Percentiles rank a stretch among this genome's conserved stretches.
Conservation (phyloP, 2,113 vertebrate genomes). For the Odocoileus virginianus region DNA sequence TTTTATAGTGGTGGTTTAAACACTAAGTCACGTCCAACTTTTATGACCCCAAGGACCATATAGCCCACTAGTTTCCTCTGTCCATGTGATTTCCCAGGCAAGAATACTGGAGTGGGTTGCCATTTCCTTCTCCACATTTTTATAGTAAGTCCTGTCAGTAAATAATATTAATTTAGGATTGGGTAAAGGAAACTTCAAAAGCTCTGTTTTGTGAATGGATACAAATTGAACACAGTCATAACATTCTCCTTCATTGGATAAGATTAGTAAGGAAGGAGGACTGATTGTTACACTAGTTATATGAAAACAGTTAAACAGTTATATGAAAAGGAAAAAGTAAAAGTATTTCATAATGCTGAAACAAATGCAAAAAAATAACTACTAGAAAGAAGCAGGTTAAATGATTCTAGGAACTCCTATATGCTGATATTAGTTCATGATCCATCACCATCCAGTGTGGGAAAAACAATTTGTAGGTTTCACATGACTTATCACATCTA, state of each 20-base stretch:
- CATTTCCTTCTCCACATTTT: neutral
- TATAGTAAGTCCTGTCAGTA: neutral
- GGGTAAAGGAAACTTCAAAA: neutral
- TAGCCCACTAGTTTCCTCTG: neutral
- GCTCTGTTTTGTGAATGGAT: neutral
- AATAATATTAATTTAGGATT: neutral
- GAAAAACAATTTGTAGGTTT: neutral
- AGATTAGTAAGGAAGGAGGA: neutral
- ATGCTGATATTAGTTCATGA: neutral
- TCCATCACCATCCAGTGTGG: neutral
- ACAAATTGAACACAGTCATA: neutral
- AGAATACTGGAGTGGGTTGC: neutral
- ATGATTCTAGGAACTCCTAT: neutral
- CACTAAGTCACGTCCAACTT: fast-evolving
- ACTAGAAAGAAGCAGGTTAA: neutral
- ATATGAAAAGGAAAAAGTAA: neutral
- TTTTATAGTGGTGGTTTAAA: neutral
- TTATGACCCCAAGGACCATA: neutral
- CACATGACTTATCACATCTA: neutral
- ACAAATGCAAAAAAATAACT: neutral
- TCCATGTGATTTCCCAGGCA: neutral
- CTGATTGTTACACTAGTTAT: neutral
- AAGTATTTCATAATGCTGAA: neutral
- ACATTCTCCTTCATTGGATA: neutral
- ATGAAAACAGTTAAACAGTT: neutral